A percentile compares a stretch with the other conserved stretches of the same genome.
Conservation (phyloP, 2,888 invertebrate species). For the Drosophila aldrichi region DNA sequence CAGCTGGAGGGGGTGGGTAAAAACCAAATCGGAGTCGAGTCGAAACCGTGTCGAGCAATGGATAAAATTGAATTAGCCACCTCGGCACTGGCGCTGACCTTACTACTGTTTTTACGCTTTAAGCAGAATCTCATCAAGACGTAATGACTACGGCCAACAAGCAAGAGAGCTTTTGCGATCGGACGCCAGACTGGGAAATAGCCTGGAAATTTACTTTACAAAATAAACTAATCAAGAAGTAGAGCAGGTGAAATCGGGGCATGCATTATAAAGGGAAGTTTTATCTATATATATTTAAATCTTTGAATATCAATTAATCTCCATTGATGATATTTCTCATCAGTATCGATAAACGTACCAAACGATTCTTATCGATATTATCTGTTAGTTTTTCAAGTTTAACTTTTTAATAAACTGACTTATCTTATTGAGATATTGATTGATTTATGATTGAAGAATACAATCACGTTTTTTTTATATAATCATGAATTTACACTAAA, state of each 20-base stretch:
- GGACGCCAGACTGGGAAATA: not conserved
- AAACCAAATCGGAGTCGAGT: constrained; percentile 24
- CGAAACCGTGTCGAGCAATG: constrained; percentile 57
- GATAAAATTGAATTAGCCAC: constrained; percentile 84
- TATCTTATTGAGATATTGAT: no score
- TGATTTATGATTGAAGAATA: no score
- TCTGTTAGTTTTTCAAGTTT: no score
- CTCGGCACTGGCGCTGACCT: constrained; percentile 79
- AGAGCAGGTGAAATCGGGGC: no score
- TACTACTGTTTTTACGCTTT: constrained; percentile 85
- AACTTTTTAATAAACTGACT: no score
- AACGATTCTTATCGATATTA: no score
- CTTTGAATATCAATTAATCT: no score
- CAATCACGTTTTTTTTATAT: not conserved
- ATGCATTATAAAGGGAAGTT: no score
- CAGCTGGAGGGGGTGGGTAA: not conserved
- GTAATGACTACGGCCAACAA: constrained; percentile 68
- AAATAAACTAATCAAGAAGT: no score
- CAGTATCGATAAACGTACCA: no score
- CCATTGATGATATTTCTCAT: no score
- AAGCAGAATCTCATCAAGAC: constrained; percentile 84
- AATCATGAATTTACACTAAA: not conserved
- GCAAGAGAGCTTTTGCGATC: not conserved
- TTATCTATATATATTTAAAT: not conserved
- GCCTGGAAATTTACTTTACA: not conserved